Percentiles rank a stretch among this genome's conserved stretches.
Conservation (phyloP, 2,797 vertebrate species). For the Heliangelus exortis region DNA sequence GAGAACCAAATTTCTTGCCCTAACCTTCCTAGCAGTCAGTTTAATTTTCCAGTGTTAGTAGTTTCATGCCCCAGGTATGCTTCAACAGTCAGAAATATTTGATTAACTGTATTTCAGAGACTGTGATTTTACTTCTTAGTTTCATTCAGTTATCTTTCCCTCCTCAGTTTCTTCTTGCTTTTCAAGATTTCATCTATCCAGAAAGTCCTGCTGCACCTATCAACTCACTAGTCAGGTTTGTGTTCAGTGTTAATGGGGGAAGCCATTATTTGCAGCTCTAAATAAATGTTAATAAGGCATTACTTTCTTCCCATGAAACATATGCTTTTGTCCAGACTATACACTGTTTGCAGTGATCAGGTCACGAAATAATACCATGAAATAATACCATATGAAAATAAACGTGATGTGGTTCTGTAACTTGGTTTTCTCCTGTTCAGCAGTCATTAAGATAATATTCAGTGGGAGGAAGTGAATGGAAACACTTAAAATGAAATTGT, state of each 20-base stretch:
- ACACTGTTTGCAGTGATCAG: not conserved
- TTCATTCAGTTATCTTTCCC: not conserved
- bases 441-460: not conserved
- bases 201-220: not conserved
- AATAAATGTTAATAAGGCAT: not conserved
- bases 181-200: not conserved
- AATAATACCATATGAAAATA: not conserved
- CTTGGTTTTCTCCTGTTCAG: not conserved
- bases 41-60: conserved; percentile 32
- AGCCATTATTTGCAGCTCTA: not conserved
- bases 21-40: not conserved
- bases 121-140: not conserved
- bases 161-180: accelerated
- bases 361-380: not conserved
- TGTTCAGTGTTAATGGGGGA: not conserved
- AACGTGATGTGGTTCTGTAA: not conserved
- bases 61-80: conserved; percentile 1
- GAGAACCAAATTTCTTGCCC: conserved; percentile 1
- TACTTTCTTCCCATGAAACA: not conserved
- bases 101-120: not conserved
- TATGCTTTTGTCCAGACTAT: not conserved
- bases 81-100: conserved; percentile 18
- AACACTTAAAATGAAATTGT: not conserved
- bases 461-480: not conserved
- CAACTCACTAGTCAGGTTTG: not conserved